Base-by-base conservation (phyloP, 2,113 vertebrate species). In the Hystrix brachyura region DNA sequence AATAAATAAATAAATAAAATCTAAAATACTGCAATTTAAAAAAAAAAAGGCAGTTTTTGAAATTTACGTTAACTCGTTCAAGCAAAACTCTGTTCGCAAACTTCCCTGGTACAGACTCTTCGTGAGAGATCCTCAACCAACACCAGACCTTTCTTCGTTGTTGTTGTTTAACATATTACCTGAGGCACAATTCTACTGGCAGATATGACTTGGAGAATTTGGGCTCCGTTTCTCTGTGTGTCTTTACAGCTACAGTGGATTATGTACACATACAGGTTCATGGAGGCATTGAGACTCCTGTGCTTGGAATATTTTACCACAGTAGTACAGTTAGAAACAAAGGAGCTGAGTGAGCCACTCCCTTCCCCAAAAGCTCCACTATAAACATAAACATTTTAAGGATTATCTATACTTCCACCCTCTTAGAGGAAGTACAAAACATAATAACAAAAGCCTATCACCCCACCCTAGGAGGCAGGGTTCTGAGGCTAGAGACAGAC, bases 211-310 rank as follows among this genome's bases (percentile, higher is more conserved):
- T 13, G 25, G 21, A 25, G 32, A 6, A 0, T 29, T 14, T 64
- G 83, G 29, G 32, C 17, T 4, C 78, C 0, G 5, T 51, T 51
- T 38, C 29, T 59, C 12, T 34, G 15, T 48, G 46, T 38, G 27
- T 25, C 12, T 78, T 51, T 34, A 10, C 4, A 19, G 55, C 64
- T 5, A 1, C 7, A n/a, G 12, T 34, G 3, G 34, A 57, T n/a
- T 15, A 5, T 2, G 34, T 7, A n/a, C 7, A 1, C 18, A 2
- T 0, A 0, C 46, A 3, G 15, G 21, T 21, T 76, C 6, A 7
- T 32, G 23, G 25, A 8, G 3, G 3, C 32, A 1, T 9, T 9
- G 38, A 51, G 6, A 38, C 14, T 21, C 48, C 38, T 12, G 7
- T n/a, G 23, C 43, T 53, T 53, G 53, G 55, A 38, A 27, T 12